A percentile compares a stretch with the other conserved stretches of the same genome.
Conservation (phyloP, 1,140 invertebrate species). For the Trypoxylus dichotomus region DNA sequence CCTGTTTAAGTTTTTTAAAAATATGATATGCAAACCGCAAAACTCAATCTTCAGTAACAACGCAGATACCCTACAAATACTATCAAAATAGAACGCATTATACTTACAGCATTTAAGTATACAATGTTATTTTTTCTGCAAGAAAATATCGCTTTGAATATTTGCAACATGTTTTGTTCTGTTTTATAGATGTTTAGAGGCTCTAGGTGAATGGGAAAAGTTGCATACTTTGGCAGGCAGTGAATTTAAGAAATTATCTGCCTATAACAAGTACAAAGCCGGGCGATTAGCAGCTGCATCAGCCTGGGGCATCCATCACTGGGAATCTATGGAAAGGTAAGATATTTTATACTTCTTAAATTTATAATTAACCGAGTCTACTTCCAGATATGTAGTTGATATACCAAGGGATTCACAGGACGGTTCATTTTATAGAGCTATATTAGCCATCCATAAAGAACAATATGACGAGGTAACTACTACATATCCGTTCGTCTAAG, state of each 20-base stretch:
- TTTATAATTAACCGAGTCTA: neutral
- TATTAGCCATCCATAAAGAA: slow-evolving; percentile 88
- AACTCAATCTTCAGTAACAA: too few species aligned
- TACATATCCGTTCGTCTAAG: neutral
- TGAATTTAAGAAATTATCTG: slow-evolving; percentile 72
- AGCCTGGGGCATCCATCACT: slow-evolving; percentile 91
- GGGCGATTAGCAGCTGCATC: slow-evolving; percentile 91
- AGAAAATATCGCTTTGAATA: too few species aligned
- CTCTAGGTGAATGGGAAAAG: slow-evolving; percentile 93
- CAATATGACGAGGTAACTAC: slow-evolving; percentile 65
- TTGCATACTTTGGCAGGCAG: slow-evolving; percentile 77
- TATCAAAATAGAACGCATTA: too few species aligned
- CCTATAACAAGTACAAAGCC: slow-evolving; percentile 78
- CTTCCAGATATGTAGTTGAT: slow-evolving; percentile 70
- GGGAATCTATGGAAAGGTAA: slow-evolving; percentile 83
- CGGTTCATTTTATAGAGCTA: slow-evolving; percentile 93
- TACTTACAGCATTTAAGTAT: too few species aligned
- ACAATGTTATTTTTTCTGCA: too few species aligned
- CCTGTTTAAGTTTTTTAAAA: too few species aligned
- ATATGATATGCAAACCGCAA: too few species aligned
- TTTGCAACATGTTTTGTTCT: neutral
- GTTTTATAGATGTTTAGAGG: slow-evolving; percentile 68
- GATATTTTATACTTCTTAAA: neutral
- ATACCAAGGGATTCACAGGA: slow-evolving; percentile 90
- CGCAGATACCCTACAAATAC: too few species aligned